Percentiles rank a stretch among this genome's conserved stretches.
phyloP scores from a whole-genome alignment of 2,797 vertebrate species.

The Catamblyrhynchus diadema region DNA sequence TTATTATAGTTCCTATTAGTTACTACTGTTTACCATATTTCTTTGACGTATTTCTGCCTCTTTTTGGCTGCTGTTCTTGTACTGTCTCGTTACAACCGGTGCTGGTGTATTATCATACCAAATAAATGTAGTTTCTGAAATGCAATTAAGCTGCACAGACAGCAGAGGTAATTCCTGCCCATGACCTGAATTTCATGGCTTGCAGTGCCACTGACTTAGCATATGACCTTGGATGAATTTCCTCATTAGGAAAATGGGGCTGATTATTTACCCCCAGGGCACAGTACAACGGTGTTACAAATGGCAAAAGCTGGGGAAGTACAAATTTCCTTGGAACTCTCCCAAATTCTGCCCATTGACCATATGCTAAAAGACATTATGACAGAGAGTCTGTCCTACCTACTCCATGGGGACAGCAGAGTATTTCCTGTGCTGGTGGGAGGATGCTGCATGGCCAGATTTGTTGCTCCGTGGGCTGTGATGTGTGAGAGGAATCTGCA shows the following conservation, averaged over 20 bases:
- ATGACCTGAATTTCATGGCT: slow-evolving; percentile 19
- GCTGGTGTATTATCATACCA: neutral
- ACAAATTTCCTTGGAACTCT: slow-evolving; percentile 40
- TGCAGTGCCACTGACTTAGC: neutral
- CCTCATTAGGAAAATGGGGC: slow-evolving; percentile 41
- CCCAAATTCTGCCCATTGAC: slow-evolving; percentile 31
- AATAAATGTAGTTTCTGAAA: neutral
- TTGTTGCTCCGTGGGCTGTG: neutral
- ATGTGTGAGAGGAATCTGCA: neutral
- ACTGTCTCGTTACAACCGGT: neutral
- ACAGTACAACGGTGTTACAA: neutral
- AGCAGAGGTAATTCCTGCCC: neutral
- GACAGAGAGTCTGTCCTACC: neutral
- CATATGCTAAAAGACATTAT: slow-evolving; percentile 11
- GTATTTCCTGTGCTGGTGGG: neutral
- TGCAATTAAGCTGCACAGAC: neutral
- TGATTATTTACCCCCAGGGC: slow-evolving; percentile 28
- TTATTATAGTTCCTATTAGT: neutral
- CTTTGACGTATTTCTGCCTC: neutral
- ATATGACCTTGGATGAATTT: slow-evolving; percentile 42
- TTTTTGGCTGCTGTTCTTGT: neutral
- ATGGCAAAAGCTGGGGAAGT: neutral
- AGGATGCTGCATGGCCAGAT: neutral
- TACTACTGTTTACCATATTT: neutral
- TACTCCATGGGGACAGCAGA: neutral